Percentiles rank a stretch among this genome's conserved stretches.
These are phyloP conservation scores for Corythornis cristatus DNA, from an alignment of 2,113 vertebrate genomes.

Conservation along the genomic window DNA sequence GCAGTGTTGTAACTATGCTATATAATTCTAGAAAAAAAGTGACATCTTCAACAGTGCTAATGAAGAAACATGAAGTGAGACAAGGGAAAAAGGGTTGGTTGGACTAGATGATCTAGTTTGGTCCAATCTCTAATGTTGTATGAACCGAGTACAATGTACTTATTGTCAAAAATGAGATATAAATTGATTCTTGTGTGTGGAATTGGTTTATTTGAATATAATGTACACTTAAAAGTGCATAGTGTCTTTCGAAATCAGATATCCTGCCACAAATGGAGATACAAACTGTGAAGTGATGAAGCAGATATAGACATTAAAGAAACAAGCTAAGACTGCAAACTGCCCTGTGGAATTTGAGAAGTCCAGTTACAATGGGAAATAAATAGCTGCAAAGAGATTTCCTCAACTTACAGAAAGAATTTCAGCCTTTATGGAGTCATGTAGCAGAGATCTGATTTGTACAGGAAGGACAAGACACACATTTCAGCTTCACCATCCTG, in stretches of 20 bases:
- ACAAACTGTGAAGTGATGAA: not conserved
- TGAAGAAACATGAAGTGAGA: not conserved
- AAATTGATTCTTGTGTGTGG: not conserved
- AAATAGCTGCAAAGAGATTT: not conserved
- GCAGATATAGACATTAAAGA: not conserved
- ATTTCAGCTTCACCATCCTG: not conserved
- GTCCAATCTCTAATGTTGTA: too few species aligned
- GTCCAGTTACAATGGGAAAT: not conserved
- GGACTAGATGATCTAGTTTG: too few species aligned
- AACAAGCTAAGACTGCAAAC: not conserved
- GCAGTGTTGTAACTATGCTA: not conserved
- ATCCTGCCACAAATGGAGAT: not conserved
- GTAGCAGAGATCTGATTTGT: not conserved
- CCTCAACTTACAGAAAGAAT: not conserved
- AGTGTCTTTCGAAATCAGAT: not conserved
- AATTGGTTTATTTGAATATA: not conserved
- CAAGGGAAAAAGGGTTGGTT: not conserved
- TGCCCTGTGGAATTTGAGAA: not conserved
- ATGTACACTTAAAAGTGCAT: not conserved
- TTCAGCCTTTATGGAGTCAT: not conserved
- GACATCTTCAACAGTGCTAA: not conserved
- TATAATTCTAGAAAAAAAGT: not conserved
- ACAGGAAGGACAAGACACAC: not conserved
- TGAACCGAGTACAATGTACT: not conserved
- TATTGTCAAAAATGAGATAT: not conserved